phyloP scores from a whole-genome alignment of 1,140 invertebrate species.

The Dendroctonus ponderosae region DNA sequence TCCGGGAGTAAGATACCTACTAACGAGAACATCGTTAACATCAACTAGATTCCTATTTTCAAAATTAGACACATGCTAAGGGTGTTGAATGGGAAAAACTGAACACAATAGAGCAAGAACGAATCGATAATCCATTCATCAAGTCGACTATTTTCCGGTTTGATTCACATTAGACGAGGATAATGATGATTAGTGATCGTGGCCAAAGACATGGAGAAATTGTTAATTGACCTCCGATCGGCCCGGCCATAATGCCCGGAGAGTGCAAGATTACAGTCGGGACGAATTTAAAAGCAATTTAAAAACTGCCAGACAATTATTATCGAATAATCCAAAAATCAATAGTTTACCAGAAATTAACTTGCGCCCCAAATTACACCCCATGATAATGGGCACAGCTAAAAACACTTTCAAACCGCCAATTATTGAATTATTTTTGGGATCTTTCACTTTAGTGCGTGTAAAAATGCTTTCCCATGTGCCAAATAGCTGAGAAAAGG shows the following conservation, averaged over 20 bases:
- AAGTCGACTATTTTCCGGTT: conserved; percentile 26
- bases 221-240: too few relatives aligned
- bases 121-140: conserved; percentile 30
- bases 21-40: conserved; percentile 25
- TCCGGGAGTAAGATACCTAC: not conserved
- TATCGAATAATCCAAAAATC: conserved; percentile 19
- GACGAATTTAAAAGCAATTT: conserved; percentile 12
- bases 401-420: conserved; percentile 13
- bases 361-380: not conserved
- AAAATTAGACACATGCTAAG: conserved; percentile 19
- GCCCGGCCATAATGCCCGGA: too few relatives aligned
- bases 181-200: conserved; percentile 22
- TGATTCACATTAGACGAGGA: conserved; percentile 13
- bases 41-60: conserved; percentile 14
- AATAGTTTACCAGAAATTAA: conserved; percentile 14
- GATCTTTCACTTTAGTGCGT: conserved; percentile 11
- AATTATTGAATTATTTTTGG: conserved; percentile 11
- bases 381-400: not conserved
- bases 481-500: conserved; percentile 5
- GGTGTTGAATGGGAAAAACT: conserved; percentile 6
- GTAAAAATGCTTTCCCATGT: conserved; percentile 11
- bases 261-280: not conserved
- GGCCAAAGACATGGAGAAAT: not conserved
- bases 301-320: conserved; percentile 3
- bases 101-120: conserved; percentile 21